phyloP scores from a whole-genome alignment of 2,888 invertebrate species.

The Lepas anatifera region DNA sequence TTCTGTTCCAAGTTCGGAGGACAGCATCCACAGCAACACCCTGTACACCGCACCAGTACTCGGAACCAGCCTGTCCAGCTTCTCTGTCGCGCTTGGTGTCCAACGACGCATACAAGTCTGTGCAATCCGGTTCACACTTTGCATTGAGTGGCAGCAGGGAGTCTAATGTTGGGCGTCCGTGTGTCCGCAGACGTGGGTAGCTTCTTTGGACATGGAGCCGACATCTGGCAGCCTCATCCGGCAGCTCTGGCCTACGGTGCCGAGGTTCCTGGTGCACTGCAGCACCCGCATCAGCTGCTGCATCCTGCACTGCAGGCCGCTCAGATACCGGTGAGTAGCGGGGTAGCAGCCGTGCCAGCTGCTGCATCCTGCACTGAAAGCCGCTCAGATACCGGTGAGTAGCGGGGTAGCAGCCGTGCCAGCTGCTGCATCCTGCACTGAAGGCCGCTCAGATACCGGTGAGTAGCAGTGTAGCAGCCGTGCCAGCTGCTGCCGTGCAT shows the following conservation, averaged over 20 bases:
- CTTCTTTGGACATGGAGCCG: background rate
- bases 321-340: constrained; percentile 68
- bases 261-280: background rate
- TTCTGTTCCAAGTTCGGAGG: too few relatives aligned
- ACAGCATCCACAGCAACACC: too few relatives aligned
- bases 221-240: constrained; percentile 23
- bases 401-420: constrained; percentile 33
- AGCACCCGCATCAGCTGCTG: constrained; percentile 47
- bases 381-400: constrained; percentile 74
- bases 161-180: too few relatives aligned
- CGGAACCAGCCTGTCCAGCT: too few relatives aligned
- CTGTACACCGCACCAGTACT: too few relatives aligned
- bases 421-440: constrained; percentile 60
- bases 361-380: constrained; percentile 60
- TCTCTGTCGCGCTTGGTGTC: too few relatives aligned
- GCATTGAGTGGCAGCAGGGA: too few relatives aligned
- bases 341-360: constrained; percentile 39
- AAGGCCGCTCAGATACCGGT: constrained; percentile 79
- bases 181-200: background rate
- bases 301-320: constrained; percentile 55
- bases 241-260: constrained; percentile 52
- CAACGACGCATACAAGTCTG: too few relatives aligned
- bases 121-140: too few relatives aligned
- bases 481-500: constrained; percentile 58
- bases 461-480: constrained; percentile 25